Evolutionary conservation across 2,113 vertebrate species (phyloP), one percentile per base, ranked within the genome.

Genomic region (rabbit (Oryctolagus cuniculus)): DNA sequence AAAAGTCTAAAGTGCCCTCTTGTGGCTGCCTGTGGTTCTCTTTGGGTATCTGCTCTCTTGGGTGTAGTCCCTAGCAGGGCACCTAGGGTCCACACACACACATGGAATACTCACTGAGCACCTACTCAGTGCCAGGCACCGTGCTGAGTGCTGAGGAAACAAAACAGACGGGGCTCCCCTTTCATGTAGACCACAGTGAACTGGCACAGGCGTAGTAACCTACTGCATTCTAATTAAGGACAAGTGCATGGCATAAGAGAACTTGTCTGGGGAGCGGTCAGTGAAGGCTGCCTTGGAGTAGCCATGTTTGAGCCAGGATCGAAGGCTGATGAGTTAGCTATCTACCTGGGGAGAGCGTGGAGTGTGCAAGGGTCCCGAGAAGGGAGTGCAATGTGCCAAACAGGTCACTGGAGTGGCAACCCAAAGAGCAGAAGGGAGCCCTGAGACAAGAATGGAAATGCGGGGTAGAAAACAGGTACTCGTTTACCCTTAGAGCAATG

Each of bases 31-130:
- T 80, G 10, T 82, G 31, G 27, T 73, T 85, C 69, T 85, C 51
- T 93, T 75, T 74, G 53, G 36, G 94, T 78, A 63, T 97, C 75
- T 88, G 25, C 8, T 38, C 53, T 81, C 31, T 77, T 38, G 66
- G 79, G 34, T 55, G 72, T 44, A 24, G 6, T 25, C 79, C 29
- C n/a, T 67, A 89, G 22, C 49, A 66, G 5, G 25, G 22, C 27
- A 51, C 31, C 38, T 67, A 87, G 38, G 64, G 89, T 89, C 74
- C 95, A 94, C 53, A 93, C 11, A 95, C 6, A 24, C 5, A 81
- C 44, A 58, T 53, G 91, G 91, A 95, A 85, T 85, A 73, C 29
- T 95, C 86, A 96, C 19, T 80, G 29, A 80, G 38, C 17, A 13
- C 34, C 38, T 89, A 77, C 61, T 91, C 49, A 91, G 27, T 94